Conservation (phyloP, 1,140 invertebrate genomes). For the Anoplophora glabripennis region DNA sequence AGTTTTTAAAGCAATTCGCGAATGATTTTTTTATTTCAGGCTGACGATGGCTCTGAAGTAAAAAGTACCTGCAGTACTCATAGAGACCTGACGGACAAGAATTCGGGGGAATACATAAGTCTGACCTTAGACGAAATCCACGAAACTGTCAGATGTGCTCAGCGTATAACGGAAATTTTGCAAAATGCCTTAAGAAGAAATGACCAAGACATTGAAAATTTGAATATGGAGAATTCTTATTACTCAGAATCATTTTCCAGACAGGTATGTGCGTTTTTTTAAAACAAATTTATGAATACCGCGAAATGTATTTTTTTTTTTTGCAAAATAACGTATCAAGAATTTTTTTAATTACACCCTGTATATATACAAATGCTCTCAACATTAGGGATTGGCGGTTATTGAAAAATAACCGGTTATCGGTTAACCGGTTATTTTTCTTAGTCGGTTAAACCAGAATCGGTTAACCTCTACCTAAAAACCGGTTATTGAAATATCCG, state of each 20-base stretch:
- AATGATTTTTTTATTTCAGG: slow-evolving; percentile 11
- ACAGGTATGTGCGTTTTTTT: slow-evolving; percentile 22
- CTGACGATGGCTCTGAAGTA: slow-evolving; percentile 40
- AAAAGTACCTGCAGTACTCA: slow-evolving; percentile 45
- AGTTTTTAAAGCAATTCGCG: neutral
- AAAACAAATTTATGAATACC: no score
- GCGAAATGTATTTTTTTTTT: no score
- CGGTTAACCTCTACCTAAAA: no score
- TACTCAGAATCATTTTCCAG: slow-evolving; percentile 9
- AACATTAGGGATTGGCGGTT: no score
- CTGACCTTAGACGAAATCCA: slow-evolving; percentile 44
- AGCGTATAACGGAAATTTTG: slow-evolving; percentile 10
- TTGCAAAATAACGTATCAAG: no score
- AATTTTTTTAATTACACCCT: no score
- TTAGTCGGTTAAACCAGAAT: no score
- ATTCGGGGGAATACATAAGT: slow-evolving; percentile 35
- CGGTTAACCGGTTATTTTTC: no score
- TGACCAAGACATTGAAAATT: slow-evolving; percentile 10
- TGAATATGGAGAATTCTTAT: slow-evolving; percentile 12
- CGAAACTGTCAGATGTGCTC: slow-evolving; percentile 30
- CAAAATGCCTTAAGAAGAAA: slow-evolving; percentile 10
- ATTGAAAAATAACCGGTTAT: no score
- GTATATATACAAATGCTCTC: no score
- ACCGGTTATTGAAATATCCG: no score
- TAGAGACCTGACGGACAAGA: slow-evolving; percentile 41